Conservation (phyloP, 2,797 vertebrate genomes). For the Spinus pinus region DNA sequence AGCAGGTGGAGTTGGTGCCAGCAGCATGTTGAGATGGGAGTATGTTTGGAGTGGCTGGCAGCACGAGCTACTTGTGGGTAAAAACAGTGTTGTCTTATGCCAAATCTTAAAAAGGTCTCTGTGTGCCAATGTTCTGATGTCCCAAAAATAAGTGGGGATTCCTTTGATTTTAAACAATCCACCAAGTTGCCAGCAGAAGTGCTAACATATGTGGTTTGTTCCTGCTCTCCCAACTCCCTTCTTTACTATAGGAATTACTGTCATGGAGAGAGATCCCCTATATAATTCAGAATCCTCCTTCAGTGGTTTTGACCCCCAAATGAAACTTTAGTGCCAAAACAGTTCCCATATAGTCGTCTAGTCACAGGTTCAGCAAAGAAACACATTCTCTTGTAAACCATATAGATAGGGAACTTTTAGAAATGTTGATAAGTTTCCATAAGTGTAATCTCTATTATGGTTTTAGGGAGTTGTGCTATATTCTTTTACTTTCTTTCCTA, state of each 20-base stretch:
- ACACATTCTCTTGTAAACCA: neutral
- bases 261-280: neutral
- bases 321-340: neutral
- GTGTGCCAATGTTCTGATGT: neutral
- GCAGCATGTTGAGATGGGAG: neutral
- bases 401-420: neutral
- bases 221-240: neutral
- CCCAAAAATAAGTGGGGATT: neutral
- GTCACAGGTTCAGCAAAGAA: neutral
- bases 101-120: neutral
- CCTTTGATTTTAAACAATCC: slow-evolving; percentile 2
- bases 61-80: neutral
- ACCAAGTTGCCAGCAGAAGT: neutral
- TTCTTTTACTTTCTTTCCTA: neutral
- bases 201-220: neutral
- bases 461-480: neutral
- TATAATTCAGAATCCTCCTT: neutral
- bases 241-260: neutral
- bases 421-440: neutral
- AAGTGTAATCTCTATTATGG: neutral
- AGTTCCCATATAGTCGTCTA: neutral
- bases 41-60: neutral
- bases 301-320: neutral
- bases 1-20: slow-evolving; percentile 11
- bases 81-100: neutral